These are phyloP conservation scores for Melanotaenia boesemani DNA, from an alignment of 2,797 vertebrate genomes.

Conservation along the genomic window DNA sequence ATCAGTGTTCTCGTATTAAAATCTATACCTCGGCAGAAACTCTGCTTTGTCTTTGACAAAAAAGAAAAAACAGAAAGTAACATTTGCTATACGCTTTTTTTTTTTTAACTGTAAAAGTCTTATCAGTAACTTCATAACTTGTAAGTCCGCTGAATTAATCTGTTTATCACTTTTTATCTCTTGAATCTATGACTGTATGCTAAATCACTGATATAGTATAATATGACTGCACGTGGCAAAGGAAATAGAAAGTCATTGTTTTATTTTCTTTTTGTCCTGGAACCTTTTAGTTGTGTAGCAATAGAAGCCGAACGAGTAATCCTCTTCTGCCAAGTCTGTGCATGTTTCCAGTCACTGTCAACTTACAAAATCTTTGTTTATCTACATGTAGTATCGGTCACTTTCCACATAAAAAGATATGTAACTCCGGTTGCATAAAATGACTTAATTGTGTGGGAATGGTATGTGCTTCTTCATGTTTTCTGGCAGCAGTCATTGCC, in stretches of 20 bases:
- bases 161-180: neutral
- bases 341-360: neutral
- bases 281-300: neutral
- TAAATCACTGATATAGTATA: too few species aligned
- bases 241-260: neutral
- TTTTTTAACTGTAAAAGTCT: neutral
- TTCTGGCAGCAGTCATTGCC: rapidly evolving
- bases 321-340: neutral
- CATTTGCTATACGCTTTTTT: neutral
- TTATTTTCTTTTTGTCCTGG: neutral
- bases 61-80: neutral
- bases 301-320: neutral
- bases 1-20: too few species aligned
- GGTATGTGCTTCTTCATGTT: neutral
- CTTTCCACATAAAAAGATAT: neutral
- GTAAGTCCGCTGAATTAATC: neutral
- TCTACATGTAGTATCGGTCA: neutral
- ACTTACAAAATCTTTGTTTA: neutral
- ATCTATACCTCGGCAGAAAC: too few species aligned
- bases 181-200: neutral
- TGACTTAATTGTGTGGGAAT: neutral
- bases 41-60: too few species aligned
- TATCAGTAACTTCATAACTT: neutral
- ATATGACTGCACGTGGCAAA: neutral
- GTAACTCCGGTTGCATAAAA: neutral